A percentile compares a stretch with the other conserved stretches of the same genome.
Evolutionary conservation across 2,113 vertebrate genomes (phyloP).

Genomic region (Polypterus senegalus): DNA sequence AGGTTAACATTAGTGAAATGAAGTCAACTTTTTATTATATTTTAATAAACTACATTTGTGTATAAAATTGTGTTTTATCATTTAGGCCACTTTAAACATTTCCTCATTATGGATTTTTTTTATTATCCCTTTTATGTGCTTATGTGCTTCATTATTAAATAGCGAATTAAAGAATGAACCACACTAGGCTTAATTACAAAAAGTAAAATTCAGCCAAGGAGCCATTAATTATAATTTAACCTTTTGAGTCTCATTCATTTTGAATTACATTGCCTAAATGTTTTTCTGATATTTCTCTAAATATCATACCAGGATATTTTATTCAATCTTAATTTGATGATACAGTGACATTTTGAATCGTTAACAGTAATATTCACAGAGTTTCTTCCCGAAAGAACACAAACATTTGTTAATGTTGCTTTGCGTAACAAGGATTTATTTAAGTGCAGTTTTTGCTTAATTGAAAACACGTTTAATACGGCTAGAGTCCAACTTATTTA

Average conservation of each 20-base stretch:
- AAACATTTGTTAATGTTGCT: conserved; percentile 11
- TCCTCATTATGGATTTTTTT: too few relatives aligned
- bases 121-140: too few relatives aligned
- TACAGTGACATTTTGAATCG: too few relatives aligned
- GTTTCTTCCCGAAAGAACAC: not conserved
- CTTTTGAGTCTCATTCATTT: not conserved
- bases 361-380: too few relatives aligned
- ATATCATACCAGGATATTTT: not conserved
- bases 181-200: too few relatives aligned
- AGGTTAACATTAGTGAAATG: conserved; percentile 12
- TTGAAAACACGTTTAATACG: conserved; percentile 15
- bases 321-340: not conserved
- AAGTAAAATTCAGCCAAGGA: too few relatives aligned
- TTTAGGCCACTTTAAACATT: not conserved
- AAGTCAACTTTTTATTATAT: conserved; percentile 6
- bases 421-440: conserved; percentile 6
- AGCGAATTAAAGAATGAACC: too few relatives aligned
- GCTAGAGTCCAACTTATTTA: conserved; percentile 9
- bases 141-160: too few relatives aligned
- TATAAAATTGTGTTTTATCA: not conserved
- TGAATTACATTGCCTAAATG: not conserved
- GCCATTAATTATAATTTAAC: too few relatives aligned
- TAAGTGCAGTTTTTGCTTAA: conserved; percentile 11
- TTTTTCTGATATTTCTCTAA: not conserved
- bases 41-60: not conserved